phyloP scores from a whole-genome alignment of 2,797 vertebrate species.

The Mormyrops attenuatus region DNA sequence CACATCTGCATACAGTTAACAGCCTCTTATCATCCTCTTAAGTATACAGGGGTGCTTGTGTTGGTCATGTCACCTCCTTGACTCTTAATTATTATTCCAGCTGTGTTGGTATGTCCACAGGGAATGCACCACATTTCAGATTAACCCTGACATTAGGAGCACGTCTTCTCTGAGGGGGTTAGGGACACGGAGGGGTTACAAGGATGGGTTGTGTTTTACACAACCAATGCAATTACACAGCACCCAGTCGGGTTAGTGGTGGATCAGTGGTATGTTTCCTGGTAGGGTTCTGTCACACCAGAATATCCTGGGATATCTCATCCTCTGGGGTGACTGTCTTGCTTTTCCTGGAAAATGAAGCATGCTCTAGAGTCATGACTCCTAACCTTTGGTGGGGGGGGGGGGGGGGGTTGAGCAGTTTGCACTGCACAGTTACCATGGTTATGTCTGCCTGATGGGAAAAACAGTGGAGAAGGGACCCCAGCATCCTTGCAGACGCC shows the following conservation, averaged over 20 bases:
- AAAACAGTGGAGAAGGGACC: background rate
- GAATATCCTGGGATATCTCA: background rate
- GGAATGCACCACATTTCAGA: background rate
- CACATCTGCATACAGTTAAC: slow-evolving; percentile 2
- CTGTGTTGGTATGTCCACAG: background rate
- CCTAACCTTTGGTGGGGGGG: background rate
- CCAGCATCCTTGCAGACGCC: background rate
- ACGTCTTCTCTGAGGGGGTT: background rate
- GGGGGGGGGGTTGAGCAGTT: background rate
- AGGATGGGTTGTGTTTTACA: background rate
- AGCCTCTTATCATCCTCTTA: background rate
- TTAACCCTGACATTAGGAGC: background rate
- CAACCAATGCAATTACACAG: background rate
- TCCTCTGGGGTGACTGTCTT: background rate
- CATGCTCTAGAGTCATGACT: background rate
- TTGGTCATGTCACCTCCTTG: background rate
- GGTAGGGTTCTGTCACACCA: background rate
- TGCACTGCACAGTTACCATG: background rate
- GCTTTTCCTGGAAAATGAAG: slow-evolving; percentile 9
- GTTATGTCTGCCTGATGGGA: background rate
- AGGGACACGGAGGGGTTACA: background rate
- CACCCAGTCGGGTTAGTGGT: background rate
- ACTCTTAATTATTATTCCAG: slow-evolving; percentile 29
- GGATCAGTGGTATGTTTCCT: background rate
- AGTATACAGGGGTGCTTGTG: background rate